Percentiles rank a stretch among this genome's conserved stretches.
phyloP scores from a whole-genome alignment of 2,113 vertebrate species.

The Mustelus asterias region DNA sequence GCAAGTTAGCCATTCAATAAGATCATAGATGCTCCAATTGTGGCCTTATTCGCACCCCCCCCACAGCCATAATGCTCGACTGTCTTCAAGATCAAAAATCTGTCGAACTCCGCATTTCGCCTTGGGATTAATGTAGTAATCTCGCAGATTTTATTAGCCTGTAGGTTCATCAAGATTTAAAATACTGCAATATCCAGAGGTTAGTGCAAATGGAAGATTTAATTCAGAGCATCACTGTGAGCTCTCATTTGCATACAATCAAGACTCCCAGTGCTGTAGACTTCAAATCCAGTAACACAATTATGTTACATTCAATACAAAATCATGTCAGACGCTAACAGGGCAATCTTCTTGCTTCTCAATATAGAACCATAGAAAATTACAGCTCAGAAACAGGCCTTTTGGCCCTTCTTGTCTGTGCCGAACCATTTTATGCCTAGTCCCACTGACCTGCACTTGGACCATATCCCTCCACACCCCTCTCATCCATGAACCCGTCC shows the following conservation, averaged over 20 bases:
- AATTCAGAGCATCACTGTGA: not conserved
- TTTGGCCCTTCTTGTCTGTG: no score
- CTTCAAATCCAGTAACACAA: not conserved
- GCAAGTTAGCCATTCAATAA: not conserved
- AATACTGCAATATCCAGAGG: not conserved
- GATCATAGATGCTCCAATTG: no score
- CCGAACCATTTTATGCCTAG: no score
- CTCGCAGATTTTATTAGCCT: not conserved
- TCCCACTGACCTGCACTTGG: no score
- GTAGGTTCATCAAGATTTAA: not conserved
- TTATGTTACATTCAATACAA: not conserved
- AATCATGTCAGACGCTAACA: not conserved
- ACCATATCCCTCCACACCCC: no score
- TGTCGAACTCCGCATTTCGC: not conserved
- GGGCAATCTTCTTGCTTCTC: not conserved
- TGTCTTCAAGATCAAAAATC: not conserved
- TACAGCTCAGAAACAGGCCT: no score
- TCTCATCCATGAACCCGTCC: no score
- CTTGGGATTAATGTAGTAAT: not conserved
- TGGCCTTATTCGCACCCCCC: no score
- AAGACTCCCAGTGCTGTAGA: not conserved
- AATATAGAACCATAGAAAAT: no score
- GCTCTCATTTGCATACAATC: not conserved
- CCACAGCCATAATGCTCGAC: no score
- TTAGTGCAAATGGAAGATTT: not conserved